Evolutionary conservation across 2,797 vertebrate genomes (phyloP).

Genomic region (Chloroceryle amazona): DNA sequence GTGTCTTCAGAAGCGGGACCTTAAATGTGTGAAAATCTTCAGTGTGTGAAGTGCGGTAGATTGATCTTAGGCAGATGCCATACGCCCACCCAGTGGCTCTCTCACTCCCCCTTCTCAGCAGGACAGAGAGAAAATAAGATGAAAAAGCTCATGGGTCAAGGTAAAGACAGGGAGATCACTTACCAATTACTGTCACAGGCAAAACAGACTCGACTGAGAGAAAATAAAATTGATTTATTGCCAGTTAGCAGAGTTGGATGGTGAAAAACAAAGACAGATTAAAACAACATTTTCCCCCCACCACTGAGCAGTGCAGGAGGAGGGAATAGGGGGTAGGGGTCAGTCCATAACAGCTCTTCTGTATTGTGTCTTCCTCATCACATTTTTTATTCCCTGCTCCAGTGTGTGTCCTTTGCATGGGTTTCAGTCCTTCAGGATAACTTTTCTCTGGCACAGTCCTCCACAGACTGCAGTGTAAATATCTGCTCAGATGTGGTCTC

Average conservation of each 20-base stretch:
- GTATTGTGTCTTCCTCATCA: background rate
- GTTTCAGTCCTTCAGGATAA: background rate
- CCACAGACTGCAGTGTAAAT: background rate
- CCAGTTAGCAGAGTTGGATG: background rate
- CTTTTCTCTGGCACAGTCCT: background rate
- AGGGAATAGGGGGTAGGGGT: accelerated
- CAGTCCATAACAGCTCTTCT: background rate
- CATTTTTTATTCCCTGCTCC: background rate
- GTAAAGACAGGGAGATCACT: background rate
- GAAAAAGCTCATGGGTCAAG: background rate
- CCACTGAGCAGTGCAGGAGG: accelerated
- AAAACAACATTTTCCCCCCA: background rate
- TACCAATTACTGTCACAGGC: background rate
- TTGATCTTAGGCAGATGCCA: background rate
- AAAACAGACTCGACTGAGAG: background rate
- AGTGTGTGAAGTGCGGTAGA: background rate
- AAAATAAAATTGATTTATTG: background rate
- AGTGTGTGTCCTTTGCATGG: background rate
- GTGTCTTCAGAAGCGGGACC: background rate
- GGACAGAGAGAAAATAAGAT: background rate
- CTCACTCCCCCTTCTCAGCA: background rate
- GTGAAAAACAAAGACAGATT: background rate
- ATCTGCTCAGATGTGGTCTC: background rate
- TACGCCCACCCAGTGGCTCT: background rate
- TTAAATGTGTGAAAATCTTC: background rate